Evolutionary conservation across 2,113 vertebrate species (phyloP), one percentile per base, ranked within the genome.

Genomic region (Myotis brandtii): DNA sequence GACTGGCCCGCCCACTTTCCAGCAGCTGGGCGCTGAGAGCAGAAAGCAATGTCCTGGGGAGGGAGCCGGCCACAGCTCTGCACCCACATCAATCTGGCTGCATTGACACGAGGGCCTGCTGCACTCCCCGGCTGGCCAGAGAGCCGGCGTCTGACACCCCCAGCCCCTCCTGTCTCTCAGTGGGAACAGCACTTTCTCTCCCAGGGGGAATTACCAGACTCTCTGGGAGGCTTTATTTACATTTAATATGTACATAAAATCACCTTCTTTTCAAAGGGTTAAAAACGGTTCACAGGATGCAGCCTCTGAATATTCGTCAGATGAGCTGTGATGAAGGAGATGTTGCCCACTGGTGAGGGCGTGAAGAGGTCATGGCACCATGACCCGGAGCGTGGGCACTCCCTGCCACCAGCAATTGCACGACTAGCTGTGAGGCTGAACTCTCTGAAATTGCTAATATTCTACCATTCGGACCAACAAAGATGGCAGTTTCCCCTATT

Each of bases 261-360:
- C 46, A 27, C 67, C 46, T 66, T 76, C 37, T 48, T 92, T 62
- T 43, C 66, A 72, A 96, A 85, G 64, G 37, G 25, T 59, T 94
- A 43, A 69, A 32, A 80, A 37, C 11, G 25, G 32, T 21, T 48
- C 40, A 70, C 9, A 12, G 32, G 32, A 48, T 40, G 46, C 9
- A 89, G 2, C 4, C 16, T n/a, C 46, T 52, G 16, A 37, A 50
- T 9, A 23, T 5, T 66, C 89, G 52, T 23, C 25, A 56, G 34
- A 54, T 3, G n/a, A 25, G 23, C 72, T 73, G 9, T 20, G 20
- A 56, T 18, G 37, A 56, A 79, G 82, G 66, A 62, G 87, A 82
- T 5, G 12, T 10, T 7, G 12, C 8, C 5, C 18, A 2, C 0
- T 37, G 37, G 64, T 27, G 54, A 79, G 30, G 8, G 6, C 5